Base-by-base conservation (phyloP, 1,140 invertebrate genomes). In the Brachystomella parvula region DNA sequence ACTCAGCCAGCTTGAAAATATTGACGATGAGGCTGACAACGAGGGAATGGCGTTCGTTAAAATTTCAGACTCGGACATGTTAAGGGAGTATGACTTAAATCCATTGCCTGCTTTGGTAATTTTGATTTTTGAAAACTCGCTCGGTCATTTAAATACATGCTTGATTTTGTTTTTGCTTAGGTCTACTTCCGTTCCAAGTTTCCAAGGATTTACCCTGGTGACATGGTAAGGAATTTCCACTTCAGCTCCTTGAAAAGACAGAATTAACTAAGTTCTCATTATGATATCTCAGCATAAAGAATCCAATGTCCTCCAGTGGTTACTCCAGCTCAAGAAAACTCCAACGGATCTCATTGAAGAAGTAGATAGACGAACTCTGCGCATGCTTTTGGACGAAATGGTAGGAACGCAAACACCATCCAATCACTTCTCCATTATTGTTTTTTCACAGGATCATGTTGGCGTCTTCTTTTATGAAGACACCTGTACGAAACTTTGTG, bases 21-120 rank as follows among this genome's bases (percentile, higher is more conserved):
- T 96, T 75, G 92, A 95, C 74, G 91, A 95, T 75, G 49, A 32
- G 61, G 94, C 90, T 76, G 91, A 94, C 79, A 88, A 91, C 74
- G 87, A 91, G 76, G 88, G 92, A 69, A 94, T 95, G 70, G 89
- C 92, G 76, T 94, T 95, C 76, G 88, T 96, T 0, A 95, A 94
- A 78, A 93, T 92, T 71, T 93, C 90, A 15, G 92, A 95, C 75
- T 86, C 89, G 32, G 87, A 88, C 58, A 86, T 94, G 65, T 87
- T 90, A 58, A 89, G 89, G 75, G 90, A 94, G 80, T 95, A 94
- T 76, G 90, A 93, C 79, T 81, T 96, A 33, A 83, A 89, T 59
- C 81, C 83, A 44, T 79, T 94, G 44, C 92, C 92, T 65, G 84
- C 90, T 21, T 80, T 96, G 31, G 69, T 53, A 53, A 53, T 6